These are phyloP conservation scores for Oxyteleia sp. DNA, from an alignment of 2,888 invertebrate species.

Conservation along the genomic window DNA sequence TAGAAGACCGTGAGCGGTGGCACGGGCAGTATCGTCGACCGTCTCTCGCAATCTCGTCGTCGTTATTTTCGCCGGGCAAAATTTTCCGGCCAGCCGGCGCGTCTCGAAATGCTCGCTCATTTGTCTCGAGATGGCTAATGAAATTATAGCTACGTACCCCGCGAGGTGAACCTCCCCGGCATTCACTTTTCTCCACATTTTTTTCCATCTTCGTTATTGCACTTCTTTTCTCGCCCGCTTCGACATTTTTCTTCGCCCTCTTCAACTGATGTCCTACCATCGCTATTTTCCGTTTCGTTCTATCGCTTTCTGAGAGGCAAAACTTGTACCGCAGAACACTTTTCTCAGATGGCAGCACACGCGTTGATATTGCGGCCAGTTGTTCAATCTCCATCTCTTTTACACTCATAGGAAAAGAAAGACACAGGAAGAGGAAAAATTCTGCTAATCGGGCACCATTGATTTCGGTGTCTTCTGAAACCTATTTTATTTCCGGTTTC, in stretches of 20 bases:
- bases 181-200: slow-evolving; percentile 71
- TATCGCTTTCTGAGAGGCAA: slow-evolving; percentile 79
- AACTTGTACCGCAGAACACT: slow-evolving; percentile 85
- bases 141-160: slow-evolving; percentile 89
- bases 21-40: slow-evolving; percentile 54
- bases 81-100: slow-evolving; percentile 87
- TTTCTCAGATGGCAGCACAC: slow-evolving; percentile 84
- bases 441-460: too few species aligned
- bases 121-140: slow-evolving; percentile 89
- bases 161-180: slow-evolving; percentile 81
- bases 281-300: slow-evolving; percentile 35
- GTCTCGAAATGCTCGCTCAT: slow-evolving; percentile 88
- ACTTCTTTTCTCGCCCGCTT: slow-evolving; percentile 53
- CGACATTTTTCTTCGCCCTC: slow-evolving; percentile 66
- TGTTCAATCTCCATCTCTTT: too few species aligned
- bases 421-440: too few species aligned
- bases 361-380: slow-evolving; percentile 83
- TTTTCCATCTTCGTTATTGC: slow-evolving; percentile 70
- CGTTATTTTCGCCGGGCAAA: slow-evolving; percentile 79
- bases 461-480: slow-evolving; percentile 58
- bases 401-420: too few species aligned
- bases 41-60: slow-evolving; percentile 73
- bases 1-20: slow-evolving; percentile 29
- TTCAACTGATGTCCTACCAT: slow-evolving; percentile 40
- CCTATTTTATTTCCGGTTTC: slow-evolving; percentile 21